Evolutionary conservation across 1,140 invertebrate genomes (phyloP).

Genomic region (Zaprionus vittiger): DNA sequence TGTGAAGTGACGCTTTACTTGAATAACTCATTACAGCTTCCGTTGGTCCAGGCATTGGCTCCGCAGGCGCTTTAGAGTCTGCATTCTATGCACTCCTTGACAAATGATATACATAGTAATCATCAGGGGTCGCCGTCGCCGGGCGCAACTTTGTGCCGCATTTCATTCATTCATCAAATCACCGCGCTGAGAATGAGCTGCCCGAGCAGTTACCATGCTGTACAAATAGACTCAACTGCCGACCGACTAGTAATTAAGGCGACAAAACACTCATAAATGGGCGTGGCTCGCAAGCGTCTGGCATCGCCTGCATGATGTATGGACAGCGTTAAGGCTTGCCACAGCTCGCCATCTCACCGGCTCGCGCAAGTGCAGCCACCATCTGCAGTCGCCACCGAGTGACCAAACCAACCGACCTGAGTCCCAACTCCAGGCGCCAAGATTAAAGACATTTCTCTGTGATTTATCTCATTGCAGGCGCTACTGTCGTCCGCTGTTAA

Average conservation of each 20-base stretch:
- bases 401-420: constrained; percentile 1
- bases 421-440: constrained; percentile 58
- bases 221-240: constrained; percentile 65
- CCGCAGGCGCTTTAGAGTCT: constrained; percentile 51
- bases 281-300: constrained; percentile 59
- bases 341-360: constrained; percentile 17
- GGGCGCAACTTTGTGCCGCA: constrained; percentile 12
- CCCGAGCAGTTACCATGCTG: constrained; percentile 47
- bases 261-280: constrained; percentile 70
- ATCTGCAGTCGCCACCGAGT: constrained; percentile 15
- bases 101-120: constrained; percentile 73
- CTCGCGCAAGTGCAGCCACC: constrained; percentile 31
- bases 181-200: constrained; percentile 24
- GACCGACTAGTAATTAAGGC: constrained; percentile 72
- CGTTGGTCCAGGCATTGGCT: constrained; percentile 44
- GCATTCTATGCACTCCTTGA: constrained; percentile 75
- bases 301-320: constrained; percentile 65
- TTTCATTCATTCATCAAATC: constrained; percentile 72
- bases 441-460: constrained; percentile 80
- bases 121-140: constrained; percentile 17
- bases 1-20: constrained; percentile 56
- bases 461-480: constrained; percentile 75
- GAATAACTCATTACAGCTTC: constrained; percentile 82
- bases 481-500: constrained; percentile 51
- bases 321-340: constrained; percentile 55